Percentiles rank a stretch among this genome's conserved stretches.
Evolutionary conservation across 2,113 vertebrate genomes (phyloP).

Genomic region (Pachycephala philippinensis): DNA sequence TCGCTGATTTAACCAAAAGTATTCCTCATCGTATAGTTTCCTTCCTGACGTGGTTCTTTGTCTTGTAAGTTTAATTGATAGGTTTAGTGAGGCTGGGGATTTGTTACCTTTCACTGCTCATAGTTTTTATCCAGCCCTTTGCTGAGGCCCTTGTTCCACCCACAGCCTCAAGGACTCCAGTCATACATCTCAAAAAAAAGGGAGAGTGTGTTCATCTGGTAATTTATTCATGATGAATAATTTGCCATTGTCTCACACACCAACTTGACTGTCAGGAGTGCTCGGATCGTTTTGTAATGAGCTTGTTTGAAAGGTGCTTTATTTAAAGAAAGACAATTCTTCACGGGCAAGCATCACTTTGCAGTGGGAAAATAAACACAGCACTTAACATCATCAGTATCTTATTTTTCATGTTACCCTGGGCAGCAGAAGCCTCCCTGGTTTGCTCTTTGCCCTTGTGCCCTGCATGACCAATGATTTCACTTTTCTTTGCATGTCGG

Average conservation of each 20-base stretch:
- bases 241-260: slow-evolving; percentile 28
- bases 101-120: neutral
- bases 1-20: neutral
- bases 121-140: neutral
- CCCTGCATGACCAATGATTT: neutral
- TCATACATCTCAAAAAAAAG: neutral
- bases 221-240: slow-evolving; percentile 7
- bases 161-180: neutral
- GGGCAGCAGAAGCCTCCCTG: neutral
- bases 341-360: neutral
- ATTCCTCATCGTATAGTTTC: neutral
- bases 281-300: slow-evolving; percentile 27
- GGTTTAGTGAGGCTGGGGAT: neutral
- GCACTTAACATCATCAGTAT: neutral
- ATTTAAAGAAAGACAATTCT: neutral
- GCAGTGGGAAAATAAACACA: neutral
- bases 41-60: neutral
- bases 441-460: neutral
- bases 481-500: neutral
- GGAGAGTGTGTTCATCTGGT: neutral
- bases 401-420: neutral
- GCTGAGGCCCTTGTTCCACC: neutral
- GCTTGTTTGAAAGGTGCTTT: slow-evolving; percentile 38
- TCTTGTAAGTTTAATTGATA: neutral
- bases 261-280: slow-evolving; percentile 12